phyloP scores from a whole-genome alignment of 2,888 invertebrate species.

The Netelia melanura region DNA sequence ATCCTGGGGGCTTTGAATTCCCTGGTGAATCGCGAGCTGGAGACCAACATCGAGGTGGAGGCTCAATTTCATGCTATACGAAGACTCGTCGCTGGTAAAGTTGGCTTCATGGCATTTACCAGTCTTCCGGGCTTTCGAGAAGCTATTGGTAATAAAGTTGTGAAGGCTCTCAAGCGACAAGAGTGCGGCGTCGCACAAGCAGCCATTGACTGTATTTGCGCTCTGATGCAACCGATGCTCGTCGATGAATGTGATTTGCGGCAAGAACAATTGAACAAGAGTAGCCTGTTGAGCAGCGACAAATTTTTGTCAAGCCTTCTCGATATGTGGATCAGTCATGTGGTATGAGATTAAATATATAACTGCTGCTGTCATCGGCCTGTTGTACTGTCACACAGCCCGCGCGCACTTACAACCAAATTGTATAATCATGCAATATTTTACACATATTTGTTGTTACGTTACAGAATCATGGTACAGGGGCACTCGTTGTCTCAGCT shows the following conservation, averaged over 20 bases:
- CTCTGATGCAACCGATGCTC: constrained; percentile 99
- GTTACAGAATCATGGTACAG: constrained; percentile 94
- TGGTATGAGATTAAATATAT: constrained; percentile 87
- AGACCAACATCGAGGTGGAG: constrained; percentile 92
- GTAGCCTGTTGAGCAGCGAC: constrained; percentile 95
- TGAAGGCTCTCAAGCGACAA: constrained; percentile 94
- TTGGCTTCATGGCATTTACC: constrained; percentile 98
- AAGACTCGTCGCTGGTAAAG: constrained; percentile 97
- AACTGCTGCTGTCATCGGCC: background rate
- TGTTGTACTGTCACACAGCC: background rate
- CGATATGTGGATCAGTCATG: constrained; percentile 97
- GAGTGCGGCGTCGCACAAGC: constrained; percentile 97
- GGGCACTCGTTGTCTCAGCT: constrained; percentile 97
- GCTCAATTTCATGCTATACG: constrained; percentile 98
- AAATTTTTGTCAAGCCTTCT: constrained; percentile 96
- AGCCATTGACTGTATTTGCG: constrained; percentile 98
- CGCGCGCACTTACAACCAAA: too few relatives aligned
- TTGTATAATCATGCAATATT: too few relatives aligned
- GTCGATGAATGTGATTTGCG: constrained; percentile 97
- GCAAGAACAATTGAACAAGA: constrained; percentile 99
- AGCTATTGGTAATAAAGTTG: constrained; percentile 96
- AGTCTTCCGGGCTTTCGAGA: constrained; percentile 96
- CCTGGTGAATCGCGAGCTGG: constrained; percentile 90
- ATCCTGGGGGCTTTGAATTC: constrained; percentile 96
- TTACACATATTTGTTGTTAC: background rate